Conservation (phyloP, 2,888 invertebrate species). For the Pachliopta kotzebuea region DNA sequence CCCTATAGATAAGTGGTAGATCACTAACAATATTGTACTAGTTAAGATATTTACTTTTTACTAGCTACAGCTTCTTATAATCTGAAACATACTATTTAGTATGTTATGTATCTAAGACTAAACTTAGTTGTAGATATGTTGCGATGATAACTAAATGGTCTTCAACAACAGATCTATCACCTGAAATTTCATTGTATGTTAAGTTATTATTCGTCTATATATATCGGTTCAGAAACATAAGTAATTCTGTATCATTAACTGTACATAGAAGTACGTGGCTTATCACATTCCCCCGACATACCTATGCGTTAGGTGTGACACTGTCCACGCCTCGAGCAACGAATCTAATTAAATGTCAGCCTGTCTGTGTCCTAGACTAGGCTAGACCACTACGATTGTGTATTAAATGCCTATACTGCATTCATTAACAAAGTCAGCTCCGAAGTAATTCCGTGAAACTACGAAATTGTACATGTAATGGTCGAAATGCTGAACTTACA, state of each 20-base stretch:
- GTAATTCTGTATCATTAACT: neutral
- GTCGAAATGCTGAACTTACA: neutral
- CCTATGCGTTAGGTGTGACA: slow-evolving; percentile 24
- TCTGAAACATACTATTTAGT: no score
- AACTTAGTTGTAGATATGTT: no score
- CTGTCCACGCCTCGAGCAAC: slow-evolving; percentile 42
- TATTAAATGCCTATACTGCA: slow-evolving; percentile 1
- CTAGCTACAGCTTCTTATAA: no score
- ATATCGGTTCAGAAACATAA: neutral
- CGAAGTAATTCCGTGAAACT: neutral
- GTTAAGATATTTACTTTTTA: no score
- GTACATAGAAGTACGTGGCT: neutral
- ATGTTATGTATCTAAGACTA: no score
- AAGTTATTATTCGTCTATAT: no score
- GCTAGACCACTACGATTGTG: neutral
- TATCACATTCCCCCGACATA: slow-evolving; percentile 8
- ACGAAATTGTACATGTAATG: neutral
- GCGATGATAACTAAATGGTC: no score
- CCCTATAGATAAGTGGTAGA: no score
- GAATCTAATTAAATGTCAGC: slow-evolving; percentile 38
- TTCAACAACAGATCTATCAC: no score
- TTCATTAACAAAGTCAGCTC: neutral
- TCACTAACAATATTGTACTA: no score
- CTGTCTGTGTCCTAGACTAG: slow-evolving; percentile 9
- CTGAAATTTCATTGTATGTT: no score